Conservation (phyloP, 2,113 vertebrate genomes). For the Arenaria interpres region DNA sequence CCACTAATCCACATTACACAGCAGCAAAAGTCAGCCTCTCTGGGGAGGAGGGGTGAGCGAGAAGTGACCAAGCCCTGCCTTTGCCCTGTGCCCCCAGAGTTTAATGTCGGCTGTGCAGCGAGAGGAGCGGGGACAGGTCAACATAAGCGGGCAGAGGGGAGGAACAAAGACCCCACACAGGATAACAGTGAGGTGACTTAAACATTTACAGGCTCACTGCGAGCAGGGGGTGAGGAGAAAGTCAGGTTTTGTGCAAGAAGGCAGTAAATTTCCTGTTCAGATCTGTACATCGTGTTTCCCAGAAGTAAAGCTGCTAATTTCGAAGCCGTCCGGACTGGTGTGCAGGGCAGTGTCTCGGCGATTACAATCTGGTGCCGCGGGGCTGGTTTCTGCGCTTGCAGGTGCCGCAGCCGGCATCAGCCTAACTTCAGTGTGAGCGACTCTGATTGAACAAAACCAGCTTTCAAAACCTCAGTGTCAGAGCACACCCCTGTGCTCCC, state of each 20-base stretch:
- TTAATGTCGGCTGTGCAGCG: background rate
- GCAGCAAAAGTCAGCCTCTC: conserved; percentile 19
- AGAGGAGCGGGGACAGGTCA: background rate
- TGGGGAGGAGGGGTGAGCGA: background rate
- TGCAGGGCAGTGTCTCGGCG: fast-evolving
- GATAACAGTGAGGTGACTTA: conserved; percentile 38
- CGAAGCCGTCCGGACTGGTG: background rate
- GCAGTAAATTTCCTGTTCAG: conserved; percentile 39
- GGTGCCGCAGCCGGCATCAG: background rate
- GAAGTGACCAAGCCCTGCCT: conserved; percentile 14
- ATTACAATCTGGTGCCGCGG: background rate
- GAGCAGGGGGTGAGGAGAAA: background rate
- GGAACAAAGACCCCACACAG: conserved; percentile 50
- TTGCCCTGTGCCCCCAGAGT: conserved; percentile 17
- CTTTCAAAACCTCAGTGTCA: background rate
- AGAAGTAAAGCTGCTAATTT: background rate
- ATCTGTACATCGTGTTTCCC: background rate
- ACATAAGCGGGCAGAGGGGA: background rate
- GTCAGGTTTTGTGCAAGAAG: conserved; percentile 35
- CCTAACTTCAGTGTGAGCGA: background rate
- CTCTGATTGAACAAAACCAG: background rate
- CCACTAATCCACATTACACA: conserved; percentile 10
- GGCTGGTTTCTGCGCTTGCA: background rate
- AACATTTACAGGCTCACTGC: conserved; percentile 13
- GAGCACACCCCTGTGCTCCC: background rate